Percentiles rank a stretch among this genome's conserved stretches.
Evolutionary conservation across 2,797 vertebrate genomes (phyloP).

Genomic region (Hyperoplus immaculatus): DNA sequence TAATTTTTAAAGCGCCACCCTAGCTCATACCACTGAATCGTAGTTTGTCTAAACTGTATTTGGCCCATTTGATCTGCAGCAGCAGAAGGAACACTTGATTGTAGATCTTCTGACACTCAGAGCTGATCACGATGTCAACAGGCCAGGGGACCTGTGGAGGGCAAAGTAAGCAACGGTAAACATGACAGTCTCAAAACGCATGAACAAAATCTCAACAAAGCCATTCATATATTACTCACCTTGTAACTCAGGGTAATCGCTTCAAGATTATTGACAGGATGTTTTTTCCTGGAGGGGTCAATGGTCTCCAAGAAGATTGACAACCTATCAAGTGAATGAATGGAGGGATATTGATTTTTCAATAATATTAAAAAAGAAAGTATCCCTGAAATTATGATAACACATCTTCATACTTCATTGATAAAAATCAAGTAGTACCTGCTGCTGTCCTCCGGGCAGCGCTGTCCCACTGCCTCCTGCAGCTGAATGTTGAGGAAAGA

Average conservation of each 20-base stretch:
- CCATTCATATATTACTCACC: conserved; percentile 74
- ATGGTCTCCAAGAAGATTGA: conserved; percentile 93
- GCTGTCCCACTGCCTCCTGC: conserved; percentile 96
- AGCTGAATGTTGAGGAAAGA: conserved; percentile 95
- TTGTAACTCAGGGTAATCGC: conserved; percentile 96
- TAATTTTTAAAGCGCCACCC: neutral
- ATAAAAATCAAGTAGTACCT: conserved; percentile 82
- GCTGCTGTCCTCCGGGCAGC: conserved; percentile 93
- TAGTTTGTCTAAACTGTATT: conserved; percentile 96
- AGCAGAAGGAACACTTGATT: conserved; percentile 98
- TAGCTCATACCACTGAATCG: conserved; percentile 91
- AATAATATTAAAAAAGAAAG: neutral
- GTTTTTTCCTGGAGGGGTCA: conserved; percentile 94
- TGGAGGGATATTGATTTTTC: neutral
- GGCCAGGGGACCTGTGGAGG: conserved; percentile 95
- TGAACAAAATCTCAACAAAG: neutral
- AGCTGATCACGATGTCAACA: conserved; percentile 98
- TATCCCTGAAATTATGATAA: neutral
- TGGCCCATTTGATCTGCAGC: conserved; percentile 99
- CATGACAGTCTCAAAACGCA: neutral
- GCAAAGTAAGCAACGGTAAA: conserved; percentile 14
- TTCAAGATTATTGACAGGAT: conserved; percentile 95
- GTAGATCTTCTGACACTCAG: conserved; percentile 99
- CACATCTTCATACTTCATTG: neutral
- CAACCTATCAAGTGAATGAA: conserved; percentile 80